Conservation (phyloP, 2,113 vertebrate genomes). For the Atlantisia rogersi region DNA sequence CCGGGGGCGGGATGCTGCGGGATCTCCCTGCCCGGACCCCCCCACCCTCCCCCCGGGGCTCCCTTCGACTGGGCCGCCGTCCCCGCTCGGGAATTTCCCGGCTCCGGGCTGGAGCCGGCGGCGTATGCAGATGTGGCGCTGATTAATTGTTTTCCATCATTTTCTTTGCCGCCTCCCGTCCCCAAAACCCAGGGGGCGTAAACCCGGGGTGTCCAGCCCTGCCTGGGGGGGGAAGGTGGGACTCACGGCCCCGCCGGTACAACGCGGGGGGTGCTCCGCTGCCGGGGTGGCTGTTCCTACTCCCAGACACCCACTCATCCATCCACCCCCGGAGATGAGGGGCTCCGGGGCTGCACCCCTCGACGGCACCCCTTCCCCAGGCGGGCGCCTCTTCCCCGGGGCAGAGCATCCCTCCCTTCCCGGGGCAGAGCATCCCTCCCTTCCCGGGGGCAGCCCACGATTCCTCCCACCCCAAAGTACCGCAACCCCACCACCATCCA, state of each 20-base stretch:
- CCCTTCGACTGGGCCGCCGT: not conserved
- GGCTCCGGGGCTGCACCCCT: not conserved
- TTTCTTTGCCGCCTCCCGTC: not conserved
- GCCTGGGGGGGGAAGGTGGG: not conserved
- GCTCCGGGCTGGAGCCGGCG: not conserved
- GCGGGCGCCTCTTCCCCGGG: not conserved
- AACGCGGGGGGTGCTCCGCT: not conserved
- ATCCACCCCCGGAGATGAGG: too few relatives aligned
- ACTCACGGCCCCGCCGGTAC: not conserved
- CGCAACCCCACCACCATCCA: not conserved
- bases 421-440: not conserved
- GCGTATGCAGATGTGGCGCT: not conserved
- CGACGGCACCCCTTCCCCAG: not conserved
- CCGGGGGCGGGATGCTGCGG: not conserved
- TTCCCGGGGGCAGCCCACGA: not conserved
- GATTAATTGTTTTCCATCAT: slow-evolving; percentile 6
- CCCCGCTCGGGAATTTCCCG: not conserved
- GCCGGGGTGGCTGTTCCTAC: not conserved
- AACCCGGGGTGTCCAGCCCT: not conserved
- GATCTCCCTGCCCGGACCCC: not conserved
- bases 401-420: too few relatives aligned
- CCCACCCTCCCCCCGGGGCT: not conserved
- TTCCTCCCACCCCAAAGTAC: not conserved
- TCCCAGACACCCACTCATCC: rapidly evolving
- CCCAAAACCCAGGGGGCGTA: not conserved